Percentiles rank a stretch among this genome's conserved stretches.
Evolutionary conservation across 2,113 vertebrate species (phyloP).

Genomic region (Phrynosoma blainvillii): DNA sequence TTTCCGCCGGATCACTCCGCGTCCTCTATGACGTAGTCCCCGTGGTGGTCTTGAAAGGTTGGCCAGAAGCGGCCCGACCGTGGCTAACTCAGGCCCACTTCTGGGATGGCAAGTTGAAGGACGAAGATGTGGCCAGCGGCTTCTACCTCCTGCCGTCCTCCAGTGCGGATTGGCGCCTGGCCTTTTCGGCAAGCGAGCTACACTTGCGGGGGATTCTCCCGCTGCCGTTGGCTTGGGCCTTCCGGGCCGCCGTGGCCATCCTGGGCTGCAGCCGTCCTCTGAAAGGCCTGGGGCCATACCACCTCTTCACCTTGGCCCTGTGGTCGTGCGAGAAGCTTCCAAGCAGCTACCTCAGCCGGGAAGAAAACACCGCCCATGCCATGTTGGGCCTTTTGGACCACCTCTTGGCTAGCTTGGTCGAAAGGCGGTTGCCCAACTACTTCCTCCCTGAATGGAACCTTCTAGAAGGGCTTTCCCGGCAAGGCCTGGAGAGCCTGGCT

Average conservation of each 20-base stretch:
- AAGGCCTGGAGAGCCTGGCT: neutral
- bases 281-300: slow-evolving; percentile 30
- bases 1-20: slow-evolving; percentile 78
- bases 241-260: slow-evolving; percentile 46
- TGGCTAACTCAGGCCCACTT: slow-evolving; percentile 85
- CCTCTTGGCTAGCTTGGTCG: slow-evolving; percentile 16
- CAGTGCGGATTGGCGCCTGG: slow-evolving; percentile 74
- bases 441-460: slow-evolving; percentile 52
- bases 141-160: slow-evolving; percentile 83
- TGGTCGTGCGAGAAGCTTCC: slow-evolving; percentile 48
- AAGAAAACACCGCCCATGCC: slow-evolving; percentile 34
- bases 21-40: slow-evolving; percentile 83
- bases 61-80: slow-evolving; percentile 81
- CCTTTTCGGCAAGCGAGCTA: slow-evolving; percentile 83
- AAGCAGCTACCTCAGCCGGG: neutral
- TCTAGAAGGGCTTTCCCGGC: neutral
- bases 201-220: slow-evolving; percentile 82
- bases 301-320: slow-evolving; percentile 40
- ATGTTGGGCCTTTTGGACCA: slow-evolving; percentile 47
- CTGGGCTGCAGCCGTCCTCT: neutral
- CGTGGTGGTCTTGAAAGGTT: slow-evolving; percentile 82
- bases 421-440: slow-evolving; percentile 37
- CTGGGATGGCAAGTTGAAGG: slow-evolving; percentile 85
- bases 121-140: slow-evolving; percentile 82
- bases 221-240: slow-evolving; percentile 78